A percentile compares a stretch with the other conserved stretches of the same genome.
Evolutionary conservation across 2,888 invertebrate genomes (phyloP).

Genomic region (Clusia tigrina): DNA sequence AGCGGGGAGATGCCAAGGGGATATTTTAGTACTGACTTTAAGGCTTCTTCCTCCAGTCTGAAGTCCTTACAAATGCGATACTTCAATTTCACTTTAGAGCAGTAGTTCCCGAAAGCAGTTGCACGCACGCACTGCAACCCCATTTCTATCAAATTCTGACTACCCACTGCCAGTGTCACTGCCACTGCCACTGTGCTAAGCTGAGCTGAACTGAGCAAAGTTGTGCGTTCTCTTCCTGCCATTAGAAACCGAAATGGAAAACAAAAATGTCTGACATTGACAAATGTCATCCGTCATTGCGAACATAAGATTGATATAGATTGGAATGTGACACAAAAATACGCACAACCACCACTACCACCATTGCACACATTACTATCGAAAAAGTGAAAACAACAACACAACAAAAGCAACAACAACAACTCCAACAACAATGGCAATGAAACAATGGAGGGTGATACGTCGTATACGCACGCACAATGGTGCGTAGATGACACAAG

Average conservation of each 20-base stretch:
- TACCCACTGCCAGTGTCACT: conserved; percentile 13
- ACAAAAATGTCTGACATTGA: conserved; percentile 66
- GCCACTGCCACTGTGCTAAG: conserved; percentile 10
- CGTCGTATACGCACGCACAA: conserved; percentile 34
- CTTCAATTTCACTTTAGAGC: conserved; percentile 15
- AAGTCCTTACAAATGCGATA: conserved; percentile 23
- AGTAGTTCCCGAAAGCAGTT: conserved; percentile 16
- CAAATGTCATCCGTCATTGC: conserved; percentile 66
- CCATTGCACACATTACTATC: conserved; percentile 33
- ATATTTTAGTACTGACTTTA: conserved; percentile 40
- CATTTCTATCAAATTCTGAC: conserved; percentile 23
- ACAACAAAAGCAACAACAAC: conserved; percentile 28
- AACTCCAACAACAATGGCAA: conserved; percentile 41
- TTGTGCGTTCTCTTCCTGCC: conserved; percentile 41
- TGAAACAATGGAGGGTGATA: conserved; percentile 36
- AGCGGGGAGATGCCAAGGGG: neutral
- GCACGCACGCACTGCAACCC: conserved; percentile 28
- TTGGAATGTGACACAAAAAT: conserved; percentile 65
- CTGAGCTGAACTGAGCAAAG: neutral
- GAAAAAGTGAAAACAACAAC: conserved; percentile 32
- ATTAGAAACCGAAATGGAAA: conserved; percentile 56
- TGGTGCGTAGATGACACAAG: conserved; percentile 53
- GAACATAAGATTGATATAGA: conserved; percentile 66
- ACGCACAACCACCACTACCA: conserved; percentile 49
- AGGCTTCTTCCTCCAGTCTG: conserved; percentile 30